phyloP scores from a whole-genome alignment of 1,140 invertebrate species.

The Macrostomum lignano region DNA sequence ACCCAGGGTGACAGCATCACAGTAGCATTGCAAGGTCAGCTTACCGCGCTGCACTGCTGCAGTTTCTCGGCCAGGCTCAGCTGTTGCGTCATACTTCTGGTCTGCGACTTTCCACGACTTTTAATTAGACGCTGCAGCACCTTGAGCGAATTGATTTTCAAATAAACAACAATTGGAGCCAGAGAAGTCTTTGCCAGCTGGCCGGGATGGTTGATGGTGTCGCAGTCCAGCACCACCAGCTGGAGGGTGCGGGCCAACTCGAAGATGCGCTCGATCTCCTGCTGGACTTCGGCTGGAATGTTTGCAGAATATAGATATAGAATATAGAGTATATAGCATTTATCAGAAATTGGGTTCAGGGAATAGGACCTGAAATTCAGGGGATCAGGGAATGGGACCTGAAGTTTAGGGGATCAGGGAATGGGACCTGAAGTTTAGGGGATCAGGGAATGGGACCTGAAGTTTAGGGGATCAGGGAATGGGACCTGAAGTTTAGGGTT shows the following conservation, averaged over 20 bases:
- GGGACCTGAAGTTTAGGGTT: too few relatives aligned
- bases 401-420: too few relatives aligned
- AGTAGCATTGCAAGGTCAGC: constrained; percentile 1
- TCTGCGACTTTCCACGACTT: constrained; percentile 83
- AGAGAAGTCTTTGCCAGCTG: constrained; percentile 92
- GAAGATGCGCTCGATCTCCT: constrained; percentile 96
- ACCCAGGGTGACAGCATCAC: too few relatives aligned
- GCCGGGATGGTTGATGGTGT: constrained; percentile 98
- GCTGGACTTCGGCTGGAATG: constrained; percentile 37
- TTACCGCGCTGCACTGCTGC: constrained; percentile 3
- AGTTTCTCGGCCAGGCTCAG: constrained; percentile 96
- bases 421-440: too few relatives aligned
- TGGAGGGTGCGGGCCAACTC: constrained; percentile 77
- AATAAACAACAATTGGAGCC: constrained; percentile 87
- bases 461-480: too few relatives aligned
- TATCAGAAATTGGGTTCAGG: too few relatives aligned
- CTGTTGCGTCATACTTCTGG: constrained; percentile 79
- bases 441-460: too few relatives aligned
- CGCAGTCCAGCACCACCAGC: constrained; percentile 90
- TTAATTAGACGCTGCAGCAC: constrained; percentile 93
- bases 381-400: too few relatives aligned
- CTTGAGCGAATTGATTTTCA: constrained; percentile 96
- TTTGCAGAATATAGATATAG: too few relatives aligned
- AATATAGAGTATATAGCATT: too few relatives aligned
- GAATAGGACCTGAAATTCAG: too few relatives aligned